Conservation (phyloP, 2,797 vertebrate genomes). For the Adelosebastes latens region DNA sequence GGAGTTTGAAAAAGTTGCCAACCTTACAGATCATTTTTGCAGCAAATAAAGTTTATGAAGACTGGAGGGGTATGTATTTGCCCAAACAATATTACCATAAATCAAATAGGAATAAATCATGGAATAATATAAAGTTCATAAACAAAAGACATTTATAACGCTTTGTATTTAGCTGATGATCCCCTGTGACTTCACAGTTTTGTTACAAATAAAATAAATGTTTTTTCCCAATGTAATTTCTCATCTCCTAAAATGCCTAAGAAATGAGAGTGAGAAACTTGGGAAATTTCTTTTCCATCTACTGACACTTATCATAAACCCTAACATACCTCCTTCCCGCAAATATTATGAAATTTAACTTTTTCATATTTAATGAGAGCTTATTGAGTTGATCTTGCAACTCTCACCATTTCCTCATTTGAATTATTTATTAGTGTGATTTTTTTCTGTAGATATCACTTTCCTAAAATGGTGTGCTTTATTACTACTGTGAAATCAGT, state of each 20-base stretch:
- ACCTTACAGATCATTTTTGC: no score
- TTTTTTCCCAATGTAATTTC: neutral
- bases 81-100: neutral
- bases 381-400: neutral
- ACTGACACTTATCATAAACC: neutral
- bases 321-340: neutral
- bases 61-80: neutral
- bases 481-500: neutral
- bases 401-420: neutral
- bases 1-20: no score
- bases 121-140: neutral
- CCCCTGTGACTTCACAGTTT: neutral
- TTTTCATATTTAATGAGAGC: neutral
- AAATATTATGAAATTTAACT: neutral
- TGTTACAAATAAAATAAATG: neutral
- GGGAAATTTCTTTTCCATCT: neutral
- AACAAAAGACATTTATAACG: neutral
- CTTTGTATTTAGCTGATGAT: neutral
- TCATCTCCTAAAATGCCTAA: accelerated
- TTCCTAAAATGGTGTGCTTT: neutral
- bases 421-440: no score
- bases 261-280: accelerated
- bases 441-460: neutral
- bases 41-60: no score
- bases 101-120: neutral